phyloP scores from a whole-genome alignment of 2,888 invertebrate species.

The Drosophila monieri region DNA sequence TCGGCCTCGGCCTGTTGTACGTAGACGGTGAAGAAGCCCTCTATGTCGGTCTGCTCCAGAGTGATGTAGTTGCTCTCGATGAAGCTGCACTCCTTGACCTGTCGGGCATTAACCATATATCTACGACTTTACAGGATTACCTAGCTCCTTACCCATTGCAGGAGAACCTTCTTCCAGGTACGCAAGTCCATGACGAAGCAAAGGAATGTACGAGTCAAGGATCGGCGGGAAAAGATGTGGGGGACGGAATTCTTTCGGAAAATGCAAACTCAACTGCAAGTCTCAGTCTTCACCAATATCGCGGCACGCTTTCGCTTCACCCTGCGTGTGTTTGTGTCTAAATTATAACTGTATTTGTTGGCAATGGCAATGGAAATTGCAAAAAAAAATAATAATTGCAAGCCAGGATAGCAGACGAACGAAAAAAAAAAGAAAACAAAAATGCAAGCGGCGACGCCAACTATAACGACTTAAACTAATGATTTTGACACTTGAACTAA shows the following conservation, averaged over 20 bases:
- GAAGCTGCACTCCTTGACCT: conserved; percentile 77
- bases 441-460: neutral
- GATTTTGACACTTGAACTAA: conserved; percentile 3
- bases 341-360: neutral
- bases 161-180: conserved; percentile 29
- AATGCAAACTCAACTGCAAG: neutral
- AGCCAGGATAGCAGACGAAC: neutral
- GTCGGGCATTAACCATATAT: neutral
- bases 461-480: neutral
- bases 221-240: neutral
- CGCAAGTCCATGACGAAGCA: conserved; percentile 5
- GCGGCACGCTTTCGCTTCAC: neutral
- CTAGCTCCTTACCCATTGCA: conserved; percentile 20
- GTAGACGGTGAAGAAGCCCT: conserved; percentile 74
- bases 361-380: neutral
- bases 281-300: conserved; percentile 1
- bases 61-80: conserved; percentile 60
- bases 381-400: neutral
- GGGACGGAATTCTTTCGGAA: neutral
- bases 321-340: neutral
- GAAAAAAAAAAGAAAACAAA: neutral
- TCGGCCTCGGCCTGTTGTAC: conserved; percentile 35
- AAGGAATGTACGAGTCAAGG: neutral
- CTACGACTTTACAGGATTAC: neutral
- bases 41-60: conserved; percentile 80